Evolutionary conservation across 2,797 vertebrate genomes (phyloP).

Genomic region (Amazona finschi): DNA sequence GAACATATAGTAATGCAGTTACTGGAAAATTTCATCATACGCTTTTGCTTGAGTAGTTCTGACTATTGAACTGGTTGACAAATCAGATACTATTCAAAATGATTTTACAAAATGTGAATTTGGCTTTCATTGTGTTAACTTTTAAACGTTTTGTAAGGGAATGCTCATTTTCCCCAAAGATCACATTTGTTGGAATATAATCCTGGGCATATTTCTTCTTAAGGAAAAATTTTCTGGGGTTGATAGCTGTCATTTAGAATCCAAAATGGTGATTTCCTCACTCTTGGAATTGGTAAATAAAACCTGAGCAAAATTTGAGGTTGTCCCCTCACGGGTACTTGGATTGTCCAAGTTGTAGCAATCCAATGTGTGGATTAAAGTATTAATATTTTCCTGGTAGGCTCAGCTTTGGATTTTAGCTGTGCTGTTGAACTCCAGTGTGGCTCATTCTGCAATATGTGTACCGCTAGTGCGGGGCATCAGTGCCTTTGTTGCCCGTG

Average conservation of each 20-base stretch:
- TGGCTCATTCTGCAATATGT: fast-evolving
- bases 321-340: neutral
- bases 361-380: neutral
- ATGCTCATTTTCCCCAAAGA: neutral
- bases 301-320: neutral
- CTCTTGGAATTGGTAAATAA: neutral
- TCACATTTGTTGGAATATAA: neutral
- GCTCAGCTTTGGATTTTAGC: neutral
- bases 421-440: neutral
- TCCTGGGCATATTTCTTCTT: neutral
- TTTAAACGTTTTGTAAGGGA: neutral
- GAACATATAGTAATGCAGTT: neutral
- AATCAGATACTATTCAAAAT: neutral
- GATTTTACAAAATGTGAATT: neutral
- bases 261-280: neutral
- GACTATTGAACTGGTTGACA: neutral
- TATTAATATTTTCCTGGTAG: neutral
- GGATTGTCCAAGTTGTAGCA: neutral
- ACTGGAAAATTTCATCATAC: neutral
- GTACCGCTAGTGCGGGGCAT: too few relatives aligned
- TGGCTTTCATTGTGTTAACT: neutral
- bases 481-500: neutral
- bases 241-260: neutral
- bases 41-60: neutral
- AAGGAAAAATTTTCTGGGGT: neutral